These are phyloP conservation scores for Metacarcinus magister DNA, from an alignment of 2,888 invertebrate genomes.

Conservation along the genomic window DNA sequence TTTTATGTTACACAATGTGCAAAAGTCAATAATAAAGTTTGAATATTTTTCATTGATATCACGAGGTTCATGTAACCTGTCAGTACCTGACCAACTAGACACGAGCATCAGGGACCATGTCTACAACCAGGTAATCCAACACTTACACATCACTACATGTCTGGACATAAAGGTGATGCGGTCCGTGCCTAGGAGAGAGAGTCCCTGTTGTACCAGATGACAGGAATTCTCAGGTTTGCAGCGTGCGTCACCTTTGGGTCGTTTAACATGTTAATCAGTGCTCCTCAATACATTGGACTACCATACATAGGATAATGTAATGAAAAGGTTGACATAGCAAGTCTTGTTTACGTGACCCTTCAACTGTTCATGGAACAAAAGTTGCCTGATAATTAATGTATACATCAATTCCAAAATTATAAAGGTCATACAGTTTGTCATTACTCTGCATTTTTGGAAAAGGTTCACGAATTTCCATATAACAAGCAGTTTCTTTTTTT, in stretches of 20 bases:
- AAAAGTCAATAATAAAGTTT: not conserved
- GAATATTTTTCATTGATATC: not conserved
- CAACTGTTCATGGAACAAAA: not conserved
- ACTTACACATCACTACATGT: not conserved
- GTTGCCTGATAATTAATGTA: not conserved
- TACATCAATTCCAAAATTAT: not conserved
- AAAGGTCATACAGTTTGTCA: not conserved
- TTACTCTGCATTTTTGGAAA: not conserved
- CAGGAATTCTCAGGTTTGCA: not conserved
- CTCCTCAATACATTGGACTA: not conserved
- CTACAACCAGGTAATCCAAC: too few species aligned
- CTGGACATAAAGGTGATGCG: not conserved
- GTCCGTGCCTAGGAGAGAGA: not conserved
- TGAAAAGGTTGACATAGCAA: not conserved
- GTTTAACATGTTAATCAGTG: not conserved
- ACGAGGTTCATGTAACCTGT: not conserved
- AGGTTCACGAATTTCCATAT: not conserved
- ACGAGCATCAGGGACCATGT: too few species aligned
- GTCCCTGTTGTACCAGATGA: not conserved
- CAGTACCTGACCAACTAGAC: not conserved
- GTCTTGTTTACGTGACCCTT: not conserved
- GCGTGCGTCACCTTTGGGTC: not conserved
- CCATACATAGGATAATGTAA: not conserved
- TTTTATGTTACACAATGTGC: not conserved
- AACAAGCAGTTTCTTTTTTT: not conserved